Base-by-base conservation (phyloP, 2,888 invertebrate genomes). In the Sinodicranocentrus sp. region DNA sequence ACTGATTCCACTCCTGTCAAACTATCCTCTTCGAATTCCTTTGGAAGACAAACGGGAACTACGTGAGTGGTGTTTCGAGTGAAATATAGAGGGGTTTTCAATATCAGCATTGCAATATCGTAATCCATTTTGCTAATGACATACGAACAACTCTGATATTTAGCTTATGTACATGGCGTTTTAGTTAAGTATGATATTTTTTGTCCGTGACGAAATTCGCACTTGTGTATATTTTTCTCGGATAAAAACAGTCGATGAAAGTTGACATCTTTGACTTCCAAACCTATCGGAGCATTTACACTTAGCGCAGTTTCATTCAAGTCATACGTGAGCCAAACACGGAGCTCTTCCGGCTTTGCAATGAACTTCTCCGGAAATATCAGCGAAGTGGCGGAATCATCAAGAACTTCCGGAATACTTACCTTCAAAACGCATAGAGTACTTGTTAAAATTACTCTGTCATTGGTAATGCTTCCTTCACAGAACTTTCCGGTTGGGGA, bases 401-500 rank as follows among this genome's bases (percentile, higher is more conserved):
- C 61, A 28, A 39, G 15, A 0, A 57, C 15, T 44, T 61, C 61
- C 13, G 52, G 28, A 0, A 8, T n/a, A 1, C 48, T 8, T 17
- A 78, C 2, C 19, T 70, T 67, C n/a, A 68, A n/a, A 17, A 78
- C 15, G 33, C 78, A 78, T 0, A 44, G 48, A 0, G 57, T 23
- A 19, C 39, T 72, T 21, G 79, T 72, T 1, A 80, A 13, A 23
- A 80, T 52, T 1, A 72, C 23, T n/a, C 28, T 17, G 33, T 71
- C 71, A 21, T 80, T 80, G 19, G 72, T 72, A 17, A 80, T 39
- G 0, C 72, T 54, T 10, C 79, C 79, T 5, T n/a, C 3, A 63
- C 79, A 79, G 13, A 43, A 44, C 10, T 59, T 68, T n/a, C 54
- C 68, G 25, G 17, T 10, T 3, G 25, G 23, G 3, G 23, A 48